phyloP scores from a whole-genome alignment of 64 coral and sea anemone species.

The Montipora sp. region DNA sequence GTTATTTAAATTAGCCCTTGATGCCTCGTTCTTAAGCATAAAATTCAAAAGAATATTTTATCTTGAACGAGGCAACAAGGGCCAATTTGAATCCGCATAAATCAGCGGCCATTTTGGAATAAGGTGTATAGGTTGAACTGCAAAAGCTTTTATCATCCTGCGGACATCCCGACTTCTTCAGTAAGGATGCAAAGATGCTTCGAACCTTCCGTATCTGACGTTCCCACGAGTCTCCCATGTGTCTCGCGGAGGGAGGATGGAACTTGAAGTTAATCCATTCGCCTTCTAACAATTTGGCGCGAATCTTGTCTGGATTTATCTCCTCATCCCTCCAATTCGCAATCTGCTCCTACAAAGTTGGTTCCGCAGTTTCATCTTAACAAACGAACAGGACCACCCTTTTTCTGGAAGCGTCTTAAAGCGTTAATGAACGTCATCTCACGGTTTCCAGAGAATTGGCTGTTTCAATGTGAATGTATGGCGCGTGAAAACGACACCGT shows the following conservation, averaged over 20 bases:
- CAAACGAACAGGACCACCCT: neutral
- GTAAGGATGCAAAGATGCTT: constrained; percentile 20
- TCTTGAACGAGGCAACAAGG: too few relatives aligned
- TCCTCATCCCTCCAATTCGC: neutral
- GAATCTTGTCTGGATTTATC: neutral
- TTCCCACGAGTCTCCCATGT: constrained; percentile 26
- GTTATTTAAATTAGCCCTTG: too few relatives aligned
- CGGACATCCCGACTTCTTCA: constrained; percentile 8
- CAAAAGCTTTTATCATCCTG: neutral
- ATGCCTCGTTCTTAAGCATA: too few relatives aligned
- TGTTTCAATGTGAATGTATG: neutral
- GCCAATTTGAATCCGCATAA: too few relatives aligned
- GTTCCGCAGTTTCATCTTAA: too few relatives aligned
- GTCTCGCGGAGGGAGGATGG: neutral
- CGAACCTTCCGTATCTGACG: constrained; percentile 22
- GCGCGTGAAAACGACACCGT: too few relatives aligned
- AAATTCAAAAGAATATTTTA: too few relatives aligned
- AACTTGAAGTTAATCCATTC: constrained; percentile 54
- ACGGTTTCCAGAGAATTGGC: neutral
- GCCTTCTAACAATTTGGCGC: neutral
- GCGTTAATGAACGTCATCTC: too few relatives aligned
- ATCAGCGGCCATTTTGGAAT: too few relatives aligned
- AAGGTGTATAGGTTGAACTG: neutral
- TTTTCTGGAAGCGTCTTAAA: neutral
- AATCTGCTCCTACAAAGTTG: neutral